Conservation (phyloP, 2,888 invertebrate genomes). For the Ichneumon xanthorius region DNA sequence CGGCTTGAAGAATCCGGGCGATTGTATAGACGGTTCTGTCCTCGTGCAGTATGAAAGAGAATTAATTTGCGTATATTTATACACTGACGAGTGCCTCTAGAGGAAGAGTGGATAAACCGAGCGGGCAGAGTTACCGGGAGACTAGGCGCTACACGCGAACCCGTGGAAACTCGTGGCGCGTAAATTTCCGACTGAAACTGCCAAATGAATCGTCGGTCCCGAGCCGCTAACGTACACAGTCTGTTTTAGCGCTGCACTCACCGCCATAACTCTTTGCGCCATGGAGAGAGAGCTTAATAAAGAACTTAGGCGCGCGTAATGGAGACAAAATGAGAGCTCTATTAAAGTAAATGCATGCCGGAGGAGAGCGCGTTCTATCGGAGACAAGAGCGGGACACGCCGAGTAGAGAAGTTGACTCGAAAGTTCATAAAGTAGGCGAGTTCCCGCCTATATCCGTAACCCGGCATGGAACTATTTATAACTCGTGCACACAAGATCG, state of each 20-base stretch:
- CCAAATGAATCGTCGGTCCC: constrained; percentile 61
- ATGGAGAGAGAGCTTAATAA: constrained; percentile 62
- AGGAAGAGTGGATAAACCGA: constrained; percentile 27
- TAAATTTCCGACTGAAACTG: constrained; percentile 61
- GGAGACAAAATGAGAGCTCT: constrained; percentile 69
- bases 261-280: constrained; percentile 60
- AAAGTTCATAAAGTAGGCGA: constrained; percentile 72
- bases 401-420: constrained; percentile 56
- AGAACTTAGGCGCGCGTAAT: constrained; percentile 65
- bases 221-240: constrained; percentile 27
- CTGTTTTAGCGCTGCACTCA: constrained; percentile 39
- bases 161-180: constrained; percentile 21
- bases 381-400: constrained; percentile 38
- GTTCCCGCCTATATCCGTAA: constrained; percentile 62
- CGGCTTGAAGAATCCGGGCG: neutral
- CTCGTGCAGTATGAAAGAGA: constrained; percentile 24
- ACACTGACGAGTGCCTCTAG: constrained; percentile 19
- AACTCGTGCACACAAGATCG: constrained; percentile 65
- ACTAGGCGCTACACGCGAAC: constrained; percentile 3
- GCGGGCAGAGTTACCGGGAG: constrained; percentile 7
- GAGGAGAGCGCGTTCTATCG: constrained; percentile 26
- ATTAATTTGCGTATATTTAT: constrained; percentile 61
- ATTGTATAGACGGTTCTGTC: neutral
- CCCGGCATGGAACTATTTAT: constrained; percentile 65
- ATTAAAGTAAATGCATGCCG: constrained; percentile 64